phyloP scores from a whole-genome alignment of 2,797 vertebrate species.

The Capromys pilorides region DNA sequence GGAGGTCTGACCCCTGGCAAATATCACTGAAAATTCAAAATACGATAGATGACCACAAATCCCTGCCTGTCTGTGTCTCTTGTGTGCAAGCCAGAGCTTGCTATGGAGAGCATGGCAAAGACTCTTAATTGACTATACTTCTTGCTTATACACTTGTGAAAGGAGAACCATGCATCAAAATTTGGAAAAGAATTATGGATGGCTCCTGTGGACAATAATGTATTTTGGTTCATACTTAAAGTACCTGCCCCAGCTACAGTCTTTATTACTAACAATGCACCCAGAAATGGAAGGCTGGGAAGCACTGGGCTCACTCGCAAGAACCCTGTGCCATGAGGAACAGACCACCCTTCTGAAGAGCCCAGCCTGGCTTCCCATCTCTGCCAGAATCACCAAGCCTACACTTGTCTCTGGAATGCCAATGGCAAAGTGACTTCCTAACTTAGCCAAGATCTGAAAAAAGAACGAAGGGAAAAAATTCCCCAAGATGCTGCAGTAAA shows the following conservation, averaged over 20 bases:
- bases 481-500: constrained; percentile 42
- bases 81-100: constrained; percentile 14
- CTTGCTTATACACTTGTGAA: constrained; percentile 55
- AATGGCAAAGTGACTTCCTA: constrained; percentile 60
- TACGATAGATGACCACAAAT: neutral
- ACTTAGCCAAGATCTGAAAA: constrained; percentile 60
- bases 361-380: neutral
- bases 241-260: neutral
- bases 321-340: constrained; percentile 27
- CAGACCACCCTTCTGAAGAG: constrained; percentile 45
- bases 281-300: neutral
- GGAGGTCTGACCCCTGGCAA: neutral
- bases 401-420: constrained; percentile 35
- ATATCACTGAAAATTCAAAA: constrained; percentile 33
- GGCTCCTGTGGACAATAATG: neutral
- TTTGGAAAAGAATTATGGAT: constrained; percentile 1
- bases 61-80: neutral
- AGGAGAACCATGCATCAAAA: constrained; percentile 28
- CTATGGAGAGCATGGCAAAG: constrained; percentile 43
- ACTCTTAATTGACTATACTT: constrained; percentile 50
- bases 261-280: neutral
- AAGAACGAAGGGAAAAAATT: constrained; percentile 38
- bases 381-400: constrained; percentile 58
- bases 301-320: neutral
- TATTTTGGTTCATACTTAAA: constrained; percentile 7